phyloP scores from a whole-genome alignment of 2,888 invertebrate species.

The Mythimna impura region DNA sequence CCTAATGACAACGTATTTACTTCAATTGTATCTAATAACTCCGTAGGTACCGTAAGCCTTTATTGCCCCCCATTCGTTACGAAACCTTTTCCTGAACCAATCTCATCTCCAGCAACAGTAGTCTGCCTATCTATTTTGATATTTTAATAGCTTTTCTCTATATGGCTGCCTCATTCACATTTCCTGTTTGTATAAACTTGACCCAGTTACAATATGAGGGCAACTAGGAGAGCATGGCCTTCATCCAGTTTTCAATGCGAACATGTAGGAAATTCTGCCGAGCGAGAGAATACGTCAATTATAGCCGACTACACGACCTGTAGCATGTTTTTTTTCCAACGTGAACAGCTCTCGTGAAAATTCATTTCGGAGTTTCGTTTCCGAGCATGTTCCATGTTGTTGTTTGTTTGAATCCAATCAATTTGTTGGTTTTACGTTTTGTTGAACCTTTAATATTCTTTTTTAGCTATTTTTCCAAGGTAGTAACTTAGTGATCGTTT shows the following conservation, averaged over 20 bases:
- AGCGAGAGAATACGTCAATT: conserved; percentile 70
- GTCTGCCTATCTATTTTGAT: conserved; percentile 3
- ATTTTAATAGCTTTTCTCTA: conserved; percentile 17
- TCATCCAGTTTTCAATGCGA: conserved; percentile 72
- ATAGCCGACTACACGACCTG: conserved; percentile 53
- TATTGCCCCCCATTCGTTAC: neutral
- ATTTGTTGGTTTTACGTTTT: conserved; percentile 38
- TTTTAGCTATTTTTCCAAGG: neutral
- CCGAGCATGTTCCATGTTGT: conserved; percentile 31
- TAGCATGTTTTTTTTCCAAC: conserved; percentile 47
- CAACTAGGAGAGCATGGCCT: conserved; percentile 71
- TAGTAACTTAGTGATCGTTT: neutral
- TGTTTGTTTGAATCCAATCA: conserved; percentile 52
- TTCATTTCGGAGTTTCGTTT: conserved; percentile 49
- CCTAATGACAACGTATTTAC: neutral
- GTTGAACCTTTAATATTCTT: conserved; percentile 10
- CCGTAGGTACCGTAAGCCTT: neutral
- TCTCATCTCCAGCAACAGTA: conserved; percentile 4
- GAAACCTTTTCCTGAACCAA: conserved; percentile 3
- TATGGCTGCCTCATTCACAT: conserved; percentile 41
- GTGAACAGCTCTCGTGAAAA: conserved; percentile 48
- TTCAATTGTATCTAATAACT: neutral
- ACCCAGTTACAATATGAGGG: conserved; percentile 70
- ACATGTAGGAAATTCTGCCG: conserved; percentile 68
- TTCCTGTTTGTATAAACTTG: conserved; percentile 72